Evolutionary conservation across 1,140 invertebrate genomes (phyloP).

Genomic region (Drosophila parabipectinata): DNA sequence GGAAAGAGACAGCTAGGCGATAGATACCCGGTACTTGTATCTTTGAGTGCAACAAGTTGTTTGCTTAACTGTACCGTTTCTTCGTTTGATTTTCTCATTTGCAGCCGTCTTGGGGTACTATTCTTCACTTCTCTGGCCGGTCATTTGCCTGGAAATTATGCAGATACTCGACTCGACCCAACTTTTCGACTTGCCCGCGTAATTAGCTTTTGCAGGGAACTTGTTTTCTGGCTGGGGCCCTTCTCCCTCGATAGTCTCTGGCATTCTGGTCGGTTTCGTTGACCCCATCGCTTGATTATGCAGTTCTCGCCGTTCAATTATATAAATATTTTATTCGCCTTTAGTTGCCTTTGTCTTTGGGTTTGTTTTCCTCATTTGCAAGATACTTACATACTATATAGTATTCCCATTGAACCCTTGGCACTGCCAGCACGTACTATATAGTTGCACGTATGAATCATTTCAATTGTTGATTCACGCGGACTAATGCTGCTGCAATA

Average conservation of each 20-base stretch:
- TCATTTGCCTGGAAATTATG: constrained; percentile 40
- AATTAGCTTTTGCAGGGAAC: constrained; percentile 39
- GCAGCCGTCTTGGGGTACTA: constrained; percentile 6
- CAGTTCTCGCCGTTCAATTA: constrained; percentile 27
- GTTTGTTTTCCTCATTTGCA: constrained; percentile 6
- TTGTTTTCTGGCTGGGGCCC: constrained; percentile 9
- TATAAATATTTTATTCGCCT: constrained; percentile 26
- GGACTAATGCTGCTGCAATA: constrained; percentile 3
- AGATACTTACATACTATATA: not conserved
- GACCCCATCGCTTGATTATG: constrained; percentile 37
- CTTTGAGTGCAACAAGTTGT: constrained; percentile 52
- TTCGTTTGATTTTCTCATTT: constrained; percentile 60
- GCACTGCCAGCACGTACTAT: constrained; percentile 10
- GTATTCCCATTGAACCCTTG: constrained; percentile 5
- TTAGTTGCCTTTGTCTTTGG: constrained; percentile 8
- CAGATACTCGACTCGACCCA: constrained; percentile 42
- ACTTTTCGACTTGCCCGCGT: constrained; percentile 28
- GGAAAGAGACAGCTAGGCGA: not conserved
- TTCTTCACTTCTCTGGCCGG: not conserved
- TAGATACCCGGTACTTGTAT: not conserved
- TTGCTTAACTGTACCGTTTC: constrained; percentile 25
- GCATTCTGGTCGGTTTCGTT: constrained; percentile 17
- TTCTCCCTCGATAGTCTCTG: not conserved
- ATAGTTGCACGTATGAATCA: constrained; percentile 23
- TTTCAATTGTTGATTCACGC: constrained; percentile 27